Evolutionary conservation across 2,888 invertebrate species (phyloP).

Genomic region (Leptinotarsa juncta): DNA sequence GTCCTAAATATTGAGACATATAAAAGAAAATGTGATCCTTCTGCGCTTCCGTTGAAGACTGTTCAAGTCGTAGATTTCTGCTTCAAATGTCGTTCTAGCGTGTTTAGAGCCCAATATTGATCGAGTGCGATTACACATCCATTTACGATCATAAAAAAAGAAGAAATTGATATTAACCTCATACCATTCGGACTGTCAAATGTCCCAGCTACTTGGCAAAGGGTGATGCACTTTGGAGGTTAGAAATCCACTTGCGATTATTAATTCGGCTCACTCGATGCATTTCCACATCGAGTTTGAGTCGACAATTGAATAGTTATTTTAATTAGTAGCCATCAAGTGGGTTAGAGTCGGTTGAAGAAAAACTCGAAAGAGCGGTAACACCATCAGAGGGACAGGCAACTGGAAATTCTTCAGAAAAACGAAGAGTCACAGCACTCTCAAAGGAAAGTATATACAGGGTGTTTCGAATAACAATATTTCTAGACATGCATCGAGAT

Average conservation of each 20-base stretch:
- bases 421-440: conserved; percentile 38
- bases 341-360: too few relatives aligned
- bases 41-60: too few relatives aligned
- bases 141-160: not conserved
- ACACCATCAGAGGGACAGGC: conserved; percentile 38
- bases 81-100: too few relatives aligned
- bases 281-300: not conserved
- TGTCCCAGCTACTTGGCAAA: not conserved
- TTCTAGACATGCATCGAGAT: conserved; percentile 39
- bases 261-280: not conserved
- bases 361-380: conserved; percentile 17
- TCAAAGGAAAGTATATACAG: conserved; percentile 45
- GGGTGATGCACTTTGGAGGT: not conserved
- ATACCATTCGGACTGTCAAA: not conserved
- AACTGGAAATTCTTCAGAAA: conserved; percentile 41
- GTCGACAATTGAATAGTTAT: not conserved
- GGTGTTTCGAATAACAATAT: conserved; percentile 52
- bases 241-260: not conserved
- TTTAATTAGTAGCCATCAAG: too few relatives aligned
- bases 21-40: too few relatives aligned
- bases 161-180: not conserved
- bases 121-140: too few relatives aligned
- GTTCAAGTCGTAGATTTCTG: too few relatives aligned
- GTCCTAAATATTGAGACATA: too few relatives aligned
- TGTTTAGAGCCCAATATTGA: too few relatives aligned